Conservation (phyloP, 1,140 invertebrate species). For the Pogonomyrmex barbatus region DNA sequence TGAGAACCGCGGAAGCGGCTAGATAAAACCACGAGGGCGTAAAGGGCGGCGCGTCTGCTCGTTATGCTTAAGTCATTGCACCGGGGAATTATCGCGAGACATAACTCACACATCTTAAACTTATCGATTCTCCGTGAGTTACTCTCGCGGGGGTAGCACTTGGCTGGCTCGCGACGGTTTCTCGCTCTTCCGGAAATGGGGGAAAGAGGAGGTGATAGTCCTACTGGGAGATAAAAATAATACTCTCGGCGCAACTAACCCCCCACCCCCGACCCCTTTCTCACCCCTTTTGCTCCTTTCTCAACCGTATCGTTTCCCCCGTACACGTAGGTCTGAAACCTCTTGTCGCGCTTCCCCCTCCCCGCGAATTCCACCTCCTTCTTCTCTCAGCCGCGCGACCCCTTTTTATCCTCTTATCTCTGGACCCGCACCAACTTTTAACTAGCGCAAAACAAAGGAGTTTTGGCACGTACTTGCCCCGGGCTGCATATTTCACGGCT, state of each 20-base stretch:
- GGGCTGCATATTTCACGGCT: constrained; percentile 66
- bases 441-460: constrained; percentile 73
- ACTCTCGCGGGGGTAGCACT: constrained; percentile 33
- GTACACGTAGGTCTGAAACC: constrained; percentile 4
- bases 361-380: not conserved
- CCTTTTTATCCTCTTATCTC: constrained; percentile 70
- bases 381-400: not conserved
- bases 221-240: constrained; percentile 56
- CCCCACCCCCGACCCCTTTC: no score
- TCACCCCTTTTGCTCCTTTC: no score
- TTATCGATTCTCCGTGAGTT: constrained; percentile 66
- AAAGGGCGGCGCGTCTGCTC: constrained; percentile 45
- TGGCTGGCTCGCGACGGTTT: constrained; percentile 33
- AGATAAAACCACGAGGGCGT: constrained; percentile 44
- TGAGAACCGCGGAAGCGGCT: not conserved
- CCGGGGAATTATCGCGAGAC: constrained; percentile 38
- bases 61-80: constrained; percentile 42
- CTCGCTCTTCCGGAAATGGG: not conserved
- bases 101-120: constrained; percentile 73
- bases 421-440: constrained; percentile 74
- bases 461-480: constrained; percentile 69
- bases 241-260: constrained; percentile 41
- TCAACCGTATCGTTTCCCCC: constrained; percentile 12
- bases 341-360: constrained; percentile 26
- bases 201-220: not conserved